Percentiles rank a stretch among this genome's conserved stretches.
Evolutionary conservation across 2,113 vertebrate species (phyloP).

Genomic region (Cottus gobio): DNA sequence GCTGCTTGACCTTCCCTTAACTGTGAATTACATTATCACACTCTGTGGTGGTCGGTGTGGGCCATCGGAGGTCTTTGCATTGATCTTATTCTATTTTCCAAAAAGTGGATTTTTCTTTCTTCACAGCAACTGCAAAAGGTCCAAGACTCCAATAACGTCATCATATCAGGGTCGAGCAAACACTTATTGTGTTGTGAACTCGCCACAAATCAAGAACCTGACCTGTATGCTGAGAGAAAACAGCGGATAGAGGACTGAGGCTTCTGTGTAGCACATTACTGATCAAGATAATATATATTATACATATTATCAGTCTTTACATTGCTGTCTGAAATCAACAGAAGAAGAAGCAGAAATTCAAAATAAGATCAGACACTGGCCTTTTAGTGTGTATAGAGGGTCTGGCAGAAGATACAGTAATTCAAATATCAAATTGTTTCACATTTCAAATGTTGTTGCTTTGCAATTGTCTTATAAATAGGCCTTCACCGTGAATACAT

Average conservation of each 20-base stretch:
- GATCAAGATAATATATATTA: neutral
- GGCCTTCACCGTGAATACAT: neutral
- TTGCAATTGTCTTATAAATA: neutral
- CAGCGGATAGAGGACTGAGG: neutral
- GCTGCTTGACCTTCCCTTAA: constrained; percentile 67
- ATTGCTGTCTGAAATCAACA: neutral
- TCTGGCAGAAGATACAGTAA: neutral
- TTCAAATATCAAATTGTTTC: neutral
- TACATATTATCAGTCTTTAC: neutral
- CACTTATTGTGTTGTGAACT: constrained; percentile 3
- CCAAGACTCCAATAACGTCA: constrained; percentile 5
- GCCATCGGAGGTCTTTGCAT: constrained; percentile 42
- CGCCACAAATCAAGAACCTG: constrained; percentile 1
- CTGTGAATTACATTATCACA: constrained; percentile 59
- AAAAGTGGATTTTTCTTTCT: constrained; percentile 54
- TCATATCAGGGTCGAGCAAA: constrained; percentile 32
- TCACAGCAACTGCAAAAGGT: constrained; percentile 19
- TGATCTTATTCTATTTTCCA: constrained; percentile 53
- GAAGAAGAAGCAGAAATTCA: neutral
- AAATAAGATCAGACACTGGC: neutral
- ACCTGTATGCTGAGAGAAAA: constrained; percentile 8
- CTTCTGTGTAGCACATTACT: neutral
- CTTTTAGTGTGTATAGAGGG: neutral
- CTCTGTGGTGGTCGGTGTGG: constrained; percentile 32
- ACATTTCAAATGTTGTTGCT: neutral